Evolutionary conservation across 1,140 invertebrate species (phyloP).

Genomic region (Drosophila asahinai): DNA sequence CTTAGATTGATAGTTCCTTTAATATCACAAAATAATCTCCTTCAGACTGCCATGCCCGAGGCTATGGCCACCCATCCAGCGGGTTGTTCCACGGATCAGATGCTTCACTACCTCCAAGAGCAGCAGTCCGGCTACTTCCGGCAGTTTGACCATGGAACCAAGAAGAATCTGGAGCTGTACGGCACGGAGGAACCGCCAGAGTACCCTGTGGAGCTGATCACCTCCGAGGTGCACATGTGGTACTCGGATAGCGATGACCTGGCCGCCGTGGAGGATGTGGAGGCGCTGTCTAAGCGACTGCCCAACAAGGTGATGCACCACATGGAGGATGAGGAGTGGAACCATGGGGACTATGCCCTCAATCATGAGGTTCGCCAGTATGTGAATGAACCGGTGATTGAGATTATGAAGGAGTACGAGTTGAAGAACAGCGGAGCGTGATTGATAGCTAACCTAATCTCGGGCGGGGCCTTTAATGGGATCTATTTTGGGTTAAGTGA

Average conservation of each 20-base stretch:
- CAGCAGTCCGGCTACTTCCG: constrained; percentile 73
- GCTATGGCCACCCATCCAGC: constrained; percentile 85
- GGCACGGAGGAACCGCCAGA: constrained; percentile 85
- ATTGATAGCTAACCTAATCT: constrained; percentile 27
- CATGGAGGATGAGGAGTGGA: constrained; percentile 86
- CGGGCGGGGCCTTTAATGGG: neutral
- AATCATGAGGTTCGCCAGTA: constrained; percentile 46
- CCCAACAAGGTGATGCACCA: constrained; percentile 85
- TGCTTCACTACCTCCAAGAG: constrained; percentile 86
- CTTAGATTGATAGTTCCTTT: too few relatives aligned
- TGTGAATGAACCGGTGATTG: constrained; percentile 69
- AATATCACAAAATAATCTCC: neutral
- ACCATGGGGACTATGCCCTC: constrained; percentile 87
- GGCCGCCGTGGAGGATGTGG: constrained; percentile 87
- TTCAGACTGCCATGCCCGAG: constrained; percentile 84
- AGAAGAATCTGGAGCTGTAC: constrained; percentile 86
- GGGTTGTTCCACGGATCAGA: constrained; percentile 86
- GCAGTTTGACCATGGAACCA: constrained; percentile 85
- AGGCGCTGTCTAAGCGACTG: constrained; percentile 80
- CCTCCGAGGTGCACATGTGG: constrained; percentile 87
- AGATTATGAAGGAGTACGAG: constrained; percentile 63
- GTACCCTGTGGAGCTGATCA: constrained; percentile 87
- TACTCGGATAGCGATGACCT: constrained; percentile 87
- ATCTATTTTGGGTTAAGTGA: constrained; percentile 30
- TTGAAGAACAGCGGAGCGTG: constrained; percentile 2